phyloP scores from a whole-genome alignment of 2,113 vertebrate genomes.

The Microcebus griseorufus region DNA sequence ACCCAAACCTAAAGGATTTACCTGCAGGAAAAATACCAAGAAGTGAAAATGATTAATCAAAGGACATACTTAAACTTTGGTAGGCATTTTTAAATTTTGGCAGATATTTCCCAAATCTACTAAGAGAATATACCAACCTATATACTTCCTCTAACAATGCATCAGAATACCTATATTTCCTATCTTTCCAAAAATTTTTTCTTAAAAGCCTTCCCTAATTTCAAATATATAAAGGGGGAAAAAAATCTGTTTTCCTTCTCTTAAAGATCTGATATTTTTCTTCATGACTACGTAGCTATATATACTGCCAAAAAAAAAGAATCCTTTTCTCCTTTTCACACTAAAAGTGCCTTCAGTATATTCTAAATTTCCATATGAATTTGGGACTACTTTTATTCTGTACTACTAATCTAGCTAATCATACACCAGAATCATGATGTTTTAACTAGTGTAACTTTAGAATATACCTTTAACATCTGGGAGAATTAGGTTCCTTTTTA shows the following conservation, averaged over 20 bases:
- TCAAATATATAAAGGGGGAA: background rate
- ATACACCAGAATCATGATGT: background rate
- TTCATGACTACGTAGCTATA: background rate
- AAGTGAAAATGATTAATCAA: background rate
- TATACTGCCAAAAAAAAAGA: background rate
- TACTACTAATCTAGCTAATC: background rate
- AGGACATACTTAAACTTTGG: background rate
- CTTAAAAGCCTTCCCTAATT: background rate
- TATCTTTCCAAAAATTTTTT: background rate
- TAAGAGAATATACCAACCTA: background rate
- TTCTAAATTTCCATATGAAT: background rate
- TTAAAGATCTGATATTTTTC: background rate
- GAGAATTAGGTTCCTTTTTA: background rate
- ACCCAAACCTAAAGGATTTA: background rate
- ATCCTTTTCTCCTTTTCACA: background rate
- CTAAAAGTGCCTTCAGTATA: background rate
- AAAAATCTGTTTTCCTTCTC: background rate
- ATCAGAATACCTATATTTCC: background rate
- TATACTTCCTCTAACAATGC: background rate
- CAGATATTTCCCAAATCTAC: background rate
- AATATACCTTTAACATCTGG: background rate
- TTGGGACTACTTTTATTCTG: background rate
- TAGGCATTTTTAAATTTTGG: conserved; percentile 18
- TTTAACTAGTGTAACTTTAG: background rate
- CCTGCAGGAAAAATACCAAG: background rate